These are phyloP conservation scores for Dipodomys ordii DNA, from an alignment of 2,113 vertebrate species.

Conservation along the genomic window DNA sequence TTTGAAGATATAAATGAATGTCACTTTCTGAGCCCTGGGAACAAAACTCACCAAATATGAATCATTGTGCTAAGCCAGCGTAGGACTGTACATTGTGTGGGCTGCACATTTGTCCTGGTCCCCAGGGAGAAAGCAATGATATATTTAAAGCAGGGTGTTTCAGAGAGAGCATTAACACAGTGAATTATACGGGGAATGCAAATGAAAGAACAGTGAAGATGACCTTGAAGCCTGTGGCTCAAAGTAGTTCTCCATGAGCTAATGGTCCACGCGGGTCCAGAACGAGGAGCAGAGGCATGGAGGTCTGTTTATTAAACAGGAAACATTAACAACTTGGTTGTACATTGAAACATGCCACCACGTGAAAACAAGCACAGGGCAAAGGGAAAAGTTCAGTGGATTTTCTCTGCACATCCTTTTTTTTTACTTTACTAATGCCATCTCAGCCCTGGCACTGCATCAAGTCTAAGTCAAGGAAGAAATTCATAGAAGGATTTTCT, in stretches of 20 bases:
- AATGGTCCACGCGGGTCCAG: background rate
- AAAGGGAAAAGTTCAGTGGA: conserved; percentile 59
- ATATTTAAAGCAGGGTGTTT: conserved; percentile 71
- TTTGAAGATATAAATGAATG: conserved; percentile 71
- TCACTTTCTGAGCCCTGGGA: conserved; percentile 59
- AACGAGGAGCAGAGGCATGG: conserved; percentile 34
- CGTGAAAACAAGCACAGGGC: conserved; percentile 47
- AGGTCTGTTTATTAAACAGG: conserved; percentile 73
- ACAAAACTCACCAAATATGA: conserved; percentile 63
- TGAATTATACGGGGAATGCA: conserved; percentile 56
- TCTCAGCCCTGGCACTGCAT: conserved; percentile 21
- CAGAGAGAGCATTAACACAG: conserved; percentile 42
- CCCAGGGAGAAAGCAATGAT: conserved; percentile 52
- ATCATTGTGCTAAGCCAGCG: conserved; percentile 45
- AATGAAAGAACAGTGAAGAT: conserved; percentile 67
- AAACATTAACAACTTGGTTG: conserved; percentile 78
- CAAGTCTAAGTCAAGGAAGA: conserved; percentile 45
- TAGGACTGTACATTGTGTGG: background rate
- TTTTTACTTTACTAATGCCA: background rate
- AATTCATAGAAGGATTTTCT: conserved; percentile 29
- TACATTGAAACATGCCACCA: conserved; percentile 62
- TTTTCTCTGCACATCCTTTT: background rate
- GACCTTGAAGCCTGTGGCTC: conserved; percentile 76
- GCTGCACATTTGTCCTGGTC: conserved; percentile 49
- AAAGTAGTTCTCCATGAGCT: conserved; percentile 53